Percentiles rank a stretch among this genome's conserved stretches.
Conservation (phyloP, 2,888 invertebrate species). For the Microlaimidae sp. region DNA sequence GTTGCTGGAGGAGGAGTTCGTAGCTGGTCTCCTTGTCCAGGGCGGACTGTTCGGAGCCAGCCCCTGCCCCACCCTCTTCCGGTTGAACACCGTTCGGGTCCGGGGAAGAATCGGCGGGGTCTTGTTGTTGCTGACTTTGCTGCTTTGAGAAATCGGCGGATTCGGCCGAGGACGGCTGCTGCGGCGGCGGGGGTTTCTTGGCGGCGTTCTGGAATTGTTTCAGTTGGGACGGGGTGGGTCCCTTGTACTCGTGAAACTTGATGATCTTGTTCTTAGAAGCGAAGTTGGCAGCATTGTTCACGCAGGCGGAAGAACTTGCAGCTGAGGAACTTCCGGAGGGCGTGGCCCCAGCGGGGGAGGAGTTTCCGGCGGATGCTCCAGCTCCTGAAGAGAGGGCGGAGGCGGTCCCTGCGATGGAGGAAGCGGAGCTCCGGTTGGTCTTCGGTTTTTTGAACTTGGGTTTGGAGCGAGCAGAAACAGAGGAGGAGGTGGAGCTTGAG, state of each 20-base stretch:
- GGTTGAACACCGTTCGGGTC: background rate
- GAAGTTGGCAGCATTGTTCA: no score
- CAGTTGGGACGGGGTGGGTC: conserved; percentile 30
- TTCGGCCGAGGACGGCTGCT: background rate
- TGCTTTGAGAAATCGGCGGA: background rate
- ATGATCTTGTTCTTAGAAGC: conserved; percentile 69
- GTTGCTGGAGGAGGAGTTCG: conserved; percentile 76
- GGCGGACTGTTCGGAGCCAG: conserved; percentile 24
- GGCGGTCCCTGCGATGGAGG: no score
- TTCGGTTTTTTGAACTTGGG: no score
- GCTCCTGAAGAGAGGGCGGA: no score
- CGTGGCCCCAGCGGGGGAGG: no score
- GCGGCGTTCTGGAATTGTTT: background rate
- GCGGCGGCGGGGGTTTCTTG: no score
- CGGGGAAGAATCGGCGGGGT: background rate
- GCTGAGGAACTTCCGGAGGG: no score
- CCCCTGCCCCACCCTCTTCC: background rate
- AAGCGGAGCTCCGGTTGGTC: no score
- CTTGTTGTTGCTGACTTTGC: background rate
- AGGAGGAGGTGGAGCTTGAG: no score
- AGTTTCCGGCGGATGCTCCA: no score
- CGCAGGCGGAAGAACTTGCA: no score
- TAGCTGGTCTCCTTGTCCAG: conserved; percentile 56
- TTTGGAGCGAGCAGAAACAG: no score
- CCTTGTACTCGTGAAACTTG: conserved; percentile 87